Evolutionary conservation across 2,113 vertebrate genomes (phyloP), one percentile per base, ranked within the genome.

Genomic region (Crotalus helleri): DNA sequence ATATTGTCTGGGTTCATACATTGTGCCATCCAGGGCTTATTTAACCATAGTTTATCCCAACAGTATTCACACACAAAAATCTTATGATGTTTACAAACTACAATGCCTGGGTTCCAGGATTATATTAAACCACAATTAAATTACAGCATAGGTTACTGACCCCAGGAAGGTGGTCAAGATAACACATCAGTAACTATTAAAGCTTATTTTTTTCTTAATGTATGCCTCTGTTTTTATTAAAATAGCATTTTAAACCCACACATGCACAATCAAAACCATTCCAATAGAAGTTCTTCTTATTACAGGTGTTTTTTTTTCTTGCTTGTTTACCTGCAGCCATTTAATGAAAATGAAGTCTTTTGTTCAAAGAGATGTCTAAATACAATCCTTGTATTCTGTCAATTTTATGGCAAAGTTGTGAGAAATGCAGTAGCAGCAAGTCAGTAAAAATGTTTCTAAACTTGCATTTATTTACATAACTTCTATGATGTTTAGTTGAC

Each of bases 381-480:
- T 26, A 26, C 59, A 26, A 26, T 96, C 91, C 93, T 94, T 95
- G 90, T 74, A 93, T 92, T 94, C 93, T 81, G 90, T 96, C 96
- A 96, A 91, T 95, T 97, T 97, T 96, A 97, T 94, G 93, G 94
- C 53, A 59, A 51, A 94, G 51, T 86, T 89, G 58, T 93, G 93
- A 95, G 61, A 93, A 95, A 85, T 93, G 93, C 0, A 93, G 94
- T 91, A 90, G 90, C 81, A 95, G 93, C 94, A 5, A 9, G 51
- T 91, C 69, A 61, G 89, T 91, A 94, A 95, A 96, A 96, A 91
- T 91, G 26, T 94, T 92, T 95, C 94, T 93, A 95, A 96, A 94
- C 94, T 95, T 94, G 92, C 95, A 96, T 95, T 95, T 96, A 96
- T 97, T 97, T 97, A 95, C 96, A 94, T 93, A 95, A 85, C 93